Percentiles rank a stretch among this genome's conserved stretches.
Conservation (phyloP, 2,888 invertebrate genomes). For the Diaperis boleti region DNA sequence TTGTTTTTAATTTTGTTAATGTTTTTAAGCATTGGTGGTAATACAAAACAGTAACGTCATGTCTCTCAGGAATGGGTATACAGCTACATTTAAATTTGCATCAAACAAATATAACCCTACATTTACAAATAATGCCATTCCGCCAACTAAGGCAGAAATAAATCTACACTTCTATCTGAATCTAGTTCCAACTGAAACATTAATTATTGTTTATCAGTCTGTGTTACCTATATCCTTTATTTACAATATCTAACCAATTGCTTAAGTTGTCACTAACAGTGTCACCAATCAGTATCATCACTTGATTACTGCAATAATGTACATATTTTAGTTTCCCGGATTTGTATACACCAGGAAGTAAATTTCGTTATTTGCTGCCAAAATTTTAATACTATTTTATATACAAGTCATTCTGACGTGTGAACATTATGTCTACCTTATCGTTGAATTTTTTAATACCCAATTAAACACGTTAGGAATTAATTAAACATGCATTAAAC, state of each 20-base stretch:
- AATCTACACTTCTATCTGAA: no score
- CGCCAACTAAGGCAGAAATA: no score
- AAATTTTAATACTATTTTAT: constrained; percentile 2
- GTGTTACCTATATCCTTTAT: background rate
- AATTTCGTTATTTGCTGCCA: constrained; percentile 9
- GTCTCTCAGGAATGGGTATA: no score
- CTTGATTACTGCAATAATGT: constrained; percentile 4
- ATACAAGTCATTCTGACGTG: constrained; percentile 31
- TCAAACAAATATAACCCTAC: no score
- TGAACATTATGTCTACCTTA: constrained; percentile 5
- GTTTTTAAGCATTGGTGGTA: no score
- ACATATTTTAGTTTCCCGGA: background rate
- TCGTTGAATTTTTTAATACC: constrained; percentile 8
- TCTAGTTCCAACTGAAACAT: no score
- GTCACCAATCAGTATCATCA: background rate
- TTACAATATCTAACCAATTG: background rate
- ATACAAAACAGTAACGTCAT: no score
- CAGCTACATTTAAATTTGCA: no score
- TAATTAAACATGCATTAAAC: constrained; percentile 12
- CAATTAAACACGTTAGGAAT: background rate
- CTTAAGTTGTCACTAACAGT: background rate
- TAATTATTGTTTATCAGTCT: no score
- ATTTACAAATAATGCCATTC: no score
- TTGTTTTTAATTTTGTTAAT: no score
- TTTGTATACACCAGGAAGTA: constrained; percentile 11